phyloP scores from a whole-genome alignment of 1,140 invertebrate genomes.

The Archivesica marissinica region DNA sequence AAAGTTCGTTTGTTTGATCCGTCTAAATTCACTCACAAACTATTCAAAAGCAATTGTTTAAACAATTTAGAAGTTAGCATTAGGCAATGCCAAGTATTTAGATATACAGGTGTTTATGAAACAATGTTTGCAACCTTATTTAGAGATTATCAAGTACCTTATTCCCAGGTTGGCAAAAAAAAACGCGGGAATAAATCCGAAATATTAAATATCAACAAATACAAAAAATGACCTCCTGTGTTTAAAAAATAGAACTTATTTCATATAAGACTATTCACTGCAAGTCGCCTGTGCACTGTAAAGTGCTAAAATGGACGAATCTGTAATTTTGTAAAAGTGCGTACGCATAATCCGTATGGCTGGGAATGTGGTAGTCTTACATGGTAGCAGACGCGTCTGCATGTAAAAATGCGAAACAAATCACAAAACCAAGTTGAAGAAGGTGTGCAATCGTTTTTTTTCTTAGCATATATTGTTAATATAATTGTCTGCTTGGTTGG shows the following conservation, averaged over 20 bases:
- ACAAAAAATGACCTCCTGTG: no score
- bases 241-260: no score
- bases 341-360: constrained; percentile 10
- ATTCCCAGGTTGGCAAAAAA: neutral
- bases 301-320: no score
- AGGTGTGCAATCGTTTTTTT: neutral
- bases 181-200: neutral
- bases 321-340: neutral
- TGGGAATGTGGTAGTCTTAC: neutral
- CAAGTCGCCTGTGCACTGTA: no score
- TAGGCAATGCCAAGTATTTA: no score
- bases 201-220: neutral
- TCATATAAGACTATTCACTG: no score
- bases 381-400: constrained; percentile 16
- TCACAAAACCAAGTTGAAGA: neutral
- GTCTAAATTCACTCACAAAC: no score
- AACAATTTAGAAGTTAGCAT: no score
- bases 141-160: neutral
- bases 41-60: no score
- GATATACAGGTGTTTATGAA: no score
- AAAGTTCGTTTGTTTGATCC: no score
- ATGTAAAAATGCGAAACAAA: constrained; percentile 25
- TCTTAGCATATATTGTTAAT: neutral
- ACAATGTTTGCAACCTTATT: no score
- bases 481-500: neutral